phyloP scores from a whole-genome alignment of 2,113 vertebrate species.

The Clupea harengus region DNA sequence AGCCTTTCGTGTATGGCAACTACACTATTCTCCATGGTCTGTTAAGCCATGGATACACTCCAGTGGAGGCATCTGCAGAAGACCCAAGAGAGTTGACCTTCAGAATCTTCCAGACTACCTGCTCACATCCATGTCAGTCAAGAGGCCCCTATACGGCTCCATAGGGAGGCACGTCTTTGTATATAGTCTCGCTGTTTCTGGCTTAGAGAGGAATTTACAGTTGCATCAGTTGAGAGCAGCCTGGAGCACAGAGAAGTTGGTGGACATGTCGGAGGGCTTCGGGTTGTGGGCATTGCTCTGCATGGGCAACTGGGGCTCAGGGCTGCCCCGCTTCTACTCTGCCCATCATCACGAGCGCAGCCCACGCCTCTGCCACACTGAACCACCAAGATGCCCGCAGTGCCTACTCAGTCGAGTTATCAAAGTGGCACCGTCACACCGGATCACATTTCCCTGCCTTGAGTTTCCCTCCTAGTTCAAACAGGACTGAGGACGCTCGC shows the following conservation, averaged over 20 bases:
- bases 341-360: not conserved
- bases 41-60: not conserved
- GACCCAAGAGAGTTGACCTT: not conserved
- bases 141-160: not conserved
- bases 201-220: not conserved
- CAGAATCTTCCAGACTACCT: not conserved
- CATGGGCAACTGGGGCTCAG: not conserved
- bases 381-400: not conserved
- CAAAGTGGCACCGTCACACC: conserved; percentile 12
- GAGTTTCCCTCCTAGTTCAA: not conserved
- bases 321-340: not conserved
- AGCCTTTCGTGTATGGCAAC: not conserved
- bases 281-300: not conserved
- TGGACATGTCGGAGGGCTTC: not conserved
- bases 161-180: not conserved
- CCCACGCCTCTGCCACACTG: not conserved
- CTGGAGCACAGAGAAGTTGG: too few species aligned
- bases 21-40: not conserved
- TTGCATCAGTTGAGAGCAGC: too few species aligned
- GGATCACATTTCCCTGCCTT: not conserved
- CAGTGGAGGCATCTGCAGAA: not conserved
- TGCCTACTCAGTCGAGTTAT: not conserved
- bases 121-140: not conserved
- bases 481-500: not conserved
- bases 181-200: not conserved